A percentile compares a stretch with the other conserved stretches of the same genome.
phyloP scores from a whole-genome alignment of 2,888 invertebrate genomes.

The Chrysomela aeneicollis region DNA sequence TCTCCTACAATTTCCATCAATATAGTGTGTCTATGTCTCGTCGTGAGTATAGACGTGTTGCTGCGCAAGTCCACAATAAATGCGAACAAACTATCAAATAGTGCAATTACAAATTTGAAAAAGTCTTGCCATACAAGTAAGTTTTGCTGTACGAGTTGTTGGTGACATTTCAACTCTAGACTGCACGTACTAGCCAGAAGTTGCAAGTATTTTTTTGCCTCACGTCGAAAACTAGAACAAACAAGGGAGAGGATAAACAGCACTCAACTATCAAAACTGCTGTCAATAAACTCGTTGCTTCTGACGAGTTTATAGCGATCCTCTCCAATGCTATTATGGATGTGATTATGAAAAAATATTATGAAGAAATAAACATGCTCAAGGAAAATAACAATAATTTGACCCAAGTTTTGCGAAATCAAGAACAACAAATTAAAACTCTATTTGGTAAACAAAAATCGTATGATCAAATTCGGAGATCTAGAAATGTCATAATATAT shows the following conservation, averaged over 20 bases:
- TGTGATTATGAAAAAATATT: constrained; percentile 13
- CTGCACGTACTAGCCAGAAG: constrained; percentile 10
- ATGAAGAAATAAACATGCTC: background rate
- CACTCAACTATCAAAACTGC: constrained; percentile 5
- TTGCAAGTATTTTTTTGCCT: constrained; percentile 13
- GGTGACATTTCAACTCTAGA: constrained; percentile 13
- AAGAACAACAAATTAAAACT: no score
- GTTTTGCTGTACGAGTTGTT: background rate
- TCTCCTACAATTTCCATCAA: no score
- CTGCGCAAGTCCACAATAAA: constrained; percentile 13
- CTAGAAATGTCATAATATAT: no score
- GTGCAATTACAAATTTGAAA: constrained; percentile 12
- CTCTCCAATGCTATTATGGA: constrained; percentile 12
- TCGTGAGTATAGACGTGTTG: constrained; percentile 14
- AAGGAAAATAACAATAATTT: constrained; percentile 2
- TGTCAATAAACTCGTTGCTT: constrained; percentile 4
- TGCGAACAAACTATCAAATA: background rate
- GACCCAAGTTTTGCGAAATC: no score
- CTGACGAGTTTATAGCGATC: no score
- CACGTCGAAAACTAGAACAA: constrained; percentile 9
- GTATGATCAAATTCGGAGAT: no score
- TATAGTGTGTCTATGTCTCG: constrained; percentile 9
- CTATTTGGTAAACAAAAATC: no score
- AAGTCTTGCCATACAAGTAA: constrained; percentile 11
- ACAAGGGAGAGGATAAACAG: constrained; percentile 13